phyloP scores from a whole-genome alignment of 2,113 vertebrate species.

The Spea multiplicata region DNA sequence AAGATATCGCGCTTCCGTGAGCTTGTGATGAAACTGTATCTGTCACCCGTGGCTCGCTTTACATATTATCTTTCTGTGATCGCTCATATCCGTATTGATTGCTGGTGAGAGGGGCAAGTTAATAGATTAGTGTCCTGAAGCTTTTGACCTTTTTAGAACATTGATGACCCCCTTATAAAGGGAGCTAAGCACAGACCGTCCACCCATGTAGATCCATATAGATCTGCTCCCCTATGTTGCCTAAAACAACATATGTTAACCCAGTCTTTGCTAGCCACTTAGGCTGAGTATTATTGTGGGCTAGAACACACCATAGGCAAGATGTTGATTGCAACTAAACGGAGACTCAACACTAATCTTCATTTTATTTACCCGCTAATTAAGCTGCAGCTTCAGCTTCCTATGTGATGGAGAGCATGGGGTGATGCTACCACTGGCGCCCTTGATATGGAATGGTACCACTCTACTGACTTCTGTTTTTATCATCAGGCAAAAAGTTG shows the following conservation, averaged over 20 bases:
- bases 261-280: neutral
- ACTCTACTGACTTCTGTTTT: too few relatives aligned
- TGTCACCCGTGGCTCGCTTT: conserved; percentile 22
- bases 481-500: too few relatives aligned
- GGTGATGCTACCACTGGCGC: too few relatives aligned
- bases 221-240: neutral
- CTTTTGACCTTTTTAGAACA: conserved; percentile 28
- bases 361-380: too few relatives aligned
- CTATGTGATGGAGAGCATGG: too few relatives aligned
- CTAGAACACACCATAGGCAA: too few relatives aligned
- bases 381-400: too few relatives aligned
- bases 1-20: neutral
- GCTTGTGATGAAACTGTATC: neutral
- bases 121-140: conserved; percentile 36
- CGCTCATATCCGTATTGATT: conserved; percentile 34
- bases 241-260: neutral
- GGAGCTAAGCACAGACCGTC: neutral
- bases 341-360: too few relatives aligned
- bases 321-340: too few relatives aligned
- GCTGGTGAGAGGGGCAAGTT: neutral
- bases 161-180: neutral
- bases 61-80: conserved; percentile 21
- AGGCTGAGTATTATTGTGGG: too few relatives aligned
- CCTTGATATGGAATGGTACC: too few relatives aligned
- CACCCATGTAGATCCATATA: neutral